Conservation (phyloP, 2,888 invertebrate genomes). For the Eilema depressum region DNA sequence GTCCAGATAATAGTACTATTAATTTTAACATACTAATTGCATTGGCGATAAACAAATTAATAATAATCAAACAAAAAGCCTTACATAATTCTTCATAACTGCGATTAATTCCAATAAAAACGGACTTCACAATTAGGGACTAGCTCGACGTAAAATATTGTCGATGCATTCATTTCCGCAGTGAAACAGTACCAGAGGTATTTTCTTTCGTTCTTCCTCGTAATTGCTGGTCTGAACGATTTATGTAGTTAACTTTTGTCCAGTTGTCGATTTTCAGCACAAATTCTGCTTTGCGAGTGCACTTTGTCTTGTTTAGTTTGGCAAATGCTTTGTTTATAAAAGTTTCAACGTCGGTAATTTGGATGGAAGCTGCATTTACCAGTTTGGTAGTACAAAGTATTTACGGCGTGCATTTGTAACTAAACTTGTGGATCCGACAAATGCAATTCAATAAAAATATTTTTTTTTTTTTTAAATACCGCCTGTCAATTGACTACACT, state of each 20-base stretch:
- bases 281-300: conserved; percentile 27
- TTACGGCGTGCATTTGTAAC: neutral
- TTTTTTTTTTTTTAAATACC: too few relatives aligned
- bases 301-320: conserved; percentile 37
- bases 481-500: too few relatives aligned
- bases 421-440: neutral
- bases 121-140: conserved; percentile 30
- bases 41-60: too few relatives aligned
- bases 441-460: neutral
- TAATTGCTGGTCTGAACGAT: conserved; percentile 46
- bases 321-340: conserved; percentile 23
- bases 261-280: conserved; percentile 34
- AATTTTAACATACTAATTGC: too few relatives aligned
- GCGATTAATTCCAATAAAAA: neutral
- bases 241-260: conserved; percentile 43
- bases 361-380: neutral
- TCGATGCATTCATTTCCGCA: conserved; percentile 35
- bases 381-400: neutral
- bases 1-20: too few relatives aligned
- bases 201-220: conserved; percentile 38
- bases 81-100: neutral
- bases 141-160: conserved; percentile 32
- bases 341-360: neutral
- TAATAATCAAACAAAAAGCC: too few relatives aligned
- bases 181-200: conserved; percentile 40